Percentiles rank a stretch among this genome's conserved stretches.
Evolutionary conservation across 2,888 invertebrate species (phyloP).

Genomic region (Papilio demoleus): DNA sequence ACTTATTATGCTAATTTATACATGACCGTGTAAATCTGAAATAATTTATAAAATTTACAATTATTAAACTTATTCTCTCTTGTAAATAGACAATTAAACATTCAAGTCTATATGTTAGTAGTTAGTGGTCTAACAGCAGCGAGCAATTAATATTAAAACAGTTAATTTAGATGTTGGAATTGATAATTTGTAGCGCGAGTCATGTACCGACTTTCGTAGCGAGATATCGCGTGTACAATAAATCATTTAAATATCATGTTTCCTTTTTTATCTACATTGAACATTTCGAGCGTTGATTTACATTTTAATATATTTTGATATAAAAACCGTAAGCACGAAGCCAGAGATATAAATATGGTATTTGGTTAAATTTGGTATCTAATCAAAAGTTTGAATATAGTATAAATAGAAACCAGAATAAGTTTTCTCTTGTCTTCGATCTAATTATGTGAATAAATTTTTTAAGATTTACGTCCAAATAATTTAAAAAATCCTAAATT

Average conservation of each 20-base stretch:
- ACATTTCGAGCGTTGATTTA: slow-evolving; percentile 5
- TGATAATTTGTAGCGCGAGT: slow-evolving; percentile 20
- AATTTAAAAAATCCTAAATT: too few relatives aligned
- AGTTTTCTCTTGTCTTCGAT: too few relatives aligned
- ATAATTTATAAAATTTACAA: slow-evolving; percentile 16
- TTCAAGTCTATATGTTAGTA: slow-evolving; percentile 9
- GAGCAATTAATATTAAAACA: slow-evolving; percentile 23
- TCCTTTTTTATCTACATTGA: slow-evolving; percentile 16
- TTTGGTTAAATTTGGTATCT: background rate
- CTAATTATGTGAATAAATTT: too few relatives aligned
- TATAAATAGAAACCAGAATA: too few relatives aligned
- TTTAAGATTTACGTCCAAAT: too few relatives aligned
- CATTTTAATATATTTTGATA: slow-evolving; percentile 1
- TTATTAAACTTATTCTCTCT: slow-evolving; percentile 6
- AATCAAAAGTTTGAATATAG: too few relatives aligned
- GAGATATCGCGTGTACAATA: slow-evolving; percentile 23
- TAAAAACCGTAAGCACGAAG: background rate
- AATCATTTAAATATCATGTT: slow-evolving; percentile 24
- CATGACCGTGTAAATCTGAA: slow-evolving; percentile 9
- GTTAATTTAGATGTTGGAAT: slow-evolving; percentile 21
- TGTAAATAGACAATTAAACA: slow-evolving; percentile 1
- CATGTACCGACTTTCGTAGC: slow-evolving; percentile 11
- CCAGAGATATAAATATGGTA: background rate
- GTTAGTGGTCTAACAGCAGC: slow-evolving; percentile 8
- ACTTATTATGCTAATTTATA: background rate